phyloP scores from a whole-genome alignment of 2,113 vertebrate species.

The Prunella himalayana region DNA sequence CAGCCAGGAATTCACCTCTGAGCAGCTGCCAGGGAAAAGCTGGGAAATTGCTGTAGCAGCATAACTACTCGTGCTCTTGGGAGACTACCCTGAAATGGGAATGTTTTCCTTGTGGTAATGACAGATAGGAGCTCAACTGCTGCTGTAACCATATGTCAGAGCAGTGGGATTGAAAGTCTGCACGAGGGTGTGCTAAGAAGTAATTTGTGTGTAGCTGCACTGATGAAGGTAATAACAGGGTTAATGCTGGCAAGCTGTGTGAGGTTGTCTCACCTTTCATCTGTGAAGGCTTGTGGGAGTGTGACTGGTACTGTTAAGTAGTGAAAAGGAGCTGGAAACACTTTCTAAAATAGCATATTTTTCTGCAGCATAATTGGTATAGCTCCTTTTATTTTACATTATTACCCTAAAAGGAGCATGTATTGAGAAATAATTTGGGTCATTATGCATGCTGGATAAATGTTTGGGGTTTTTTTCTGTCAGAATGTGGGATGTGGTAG shows the following conservation, averaged over 20 bases:
- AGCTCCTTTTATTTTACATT: constrained; percentile 1
- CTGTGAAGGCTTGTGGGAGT: constrained; percentile 36
- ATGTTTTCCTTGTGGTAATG: constrained; percentile 18
- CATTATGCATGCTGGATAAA: neutral
- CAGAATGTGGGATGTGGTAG: neutral
- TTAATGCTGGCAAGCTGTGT: constrained; percentile 1
- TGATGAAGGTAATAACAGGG: constrained; percentile 33
- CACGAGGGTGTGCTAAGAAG: neutral
- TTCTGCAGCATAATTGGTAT: neutral
- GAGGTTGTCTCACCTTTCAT: constrained; percentile 46
- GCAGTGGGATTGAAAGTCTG: neutral
- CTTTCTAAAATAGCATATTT: constrained; percentile 28
- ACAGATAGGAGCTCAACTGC: neutral
- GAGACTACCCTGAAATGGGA: neutral
- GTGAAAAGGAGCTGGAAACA: constrained; percentile 26
- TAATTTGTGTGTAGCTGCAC: neutral
- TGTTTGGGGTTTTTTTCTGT: neutral
- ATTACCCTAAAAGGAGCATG: neutral
- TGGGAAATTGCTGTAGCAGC: neutral
- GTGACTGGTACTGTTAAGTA: constrained; percentile 12
- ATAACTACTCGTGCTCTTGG: neutral
- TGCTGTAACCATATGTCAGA: neutral
- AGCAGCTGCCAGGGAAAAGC: neutral
- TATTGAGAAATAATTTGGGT: neutral
- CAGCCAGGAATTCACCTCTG: neutral